Base-by-base conservation (phyloP, 2,113 vertebrate genomes). In the Poeciliopsis retropinna region DNA sequence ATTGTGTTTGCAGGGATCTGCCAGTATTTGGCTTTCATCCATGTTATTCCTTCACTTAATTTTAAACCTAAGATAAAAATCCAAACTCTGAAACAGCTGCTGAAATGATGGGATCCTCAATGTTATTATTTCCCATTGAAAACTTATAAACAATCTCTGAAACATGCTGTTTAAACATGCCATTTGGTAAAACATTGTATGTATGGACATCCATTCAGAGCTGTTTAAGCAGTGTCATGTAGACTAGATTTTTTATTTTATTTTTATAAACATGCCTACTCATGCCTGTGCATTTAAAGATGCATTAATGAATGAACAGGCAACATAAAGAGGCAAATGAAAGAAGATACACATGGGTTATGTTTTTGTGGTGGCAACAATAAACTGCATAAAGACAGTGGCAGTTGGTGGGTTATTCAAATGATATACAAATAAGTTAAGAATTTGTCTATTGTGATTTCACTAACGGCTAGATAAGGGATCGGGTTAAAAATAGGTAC, bases 321-420 rank as follows among this genome's bases (percentile, higher is more conserved):
- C 73, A 64, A 30, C 37, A 73, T 65, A 76, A 29, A 67, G 64
- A 67, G 28, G 57, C 64, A 41, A 72, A 51, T 22, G 31, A 75
- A 34, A 61, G 63, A 70, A 72, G 76, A 67, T 72, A 22, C 39
- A 60, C 65, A 73, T 73, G 57, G 69, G 75, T 76, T 69, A 71
- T 82, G 76, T 78, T 86, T 73, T 79, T 69, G 54, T 79, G 72
- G 60, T 80, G 80, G 81, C 89, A 84, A 81, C 73, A 92, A 81
- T 88, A 84, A 89, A 51, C 73, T 76, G n/a, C 76, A 75, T 76
- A 88, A 85, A 77, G 78, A 67, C 67, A 70, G 62, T 86, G 92
- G 90, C 92, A 92, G 92, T 93, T 93, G 92, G 91, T 87, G 85
- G 85, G 41, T 90, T 89, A 92, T 92, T 88, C 83, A 93, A 93